These are phyloP conservation scores for Oligia latruncula DNA, from an alignment of 2,888 invertebrate genomes.

Conservation along the genomic window DNA sequence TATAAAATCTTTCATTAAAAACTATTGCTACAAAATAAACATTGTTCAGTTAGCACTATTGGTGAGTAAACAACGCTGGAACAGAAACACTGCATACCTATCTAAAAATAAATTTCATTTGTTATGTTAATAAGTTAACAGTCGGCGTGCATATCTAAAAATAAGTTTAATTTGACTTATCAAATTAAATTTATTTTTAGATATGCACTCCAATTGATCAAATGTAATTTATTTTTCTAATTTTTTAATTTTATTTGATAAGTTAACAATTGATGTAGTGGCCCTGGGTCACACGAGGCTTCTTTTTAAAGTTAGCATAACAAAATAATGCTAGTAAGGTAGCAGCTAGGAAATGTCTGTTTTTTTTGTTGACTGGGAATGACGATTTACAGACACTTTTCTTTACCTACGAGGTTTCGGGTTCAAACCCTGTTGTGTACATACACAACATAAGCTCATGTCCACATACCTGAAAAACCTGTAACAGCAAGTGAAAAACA, in stretches of 20 bases:
- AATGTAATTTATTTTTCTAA: no score
- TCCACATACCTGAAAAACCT: neutral
- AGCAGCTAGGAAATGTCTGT: no score
- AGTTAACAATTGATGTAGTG: neutral
- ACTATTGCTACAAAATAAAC: neutral
- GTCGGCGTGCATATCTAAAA: no score
- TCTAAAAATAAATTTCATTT: neutral
- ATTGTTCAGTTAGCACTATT: neutral
- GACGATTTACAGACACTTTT: neutral
- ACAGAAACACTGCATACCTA: neutral
- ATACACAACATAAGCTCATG: neutral
- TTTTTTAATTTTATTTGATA: neutral
- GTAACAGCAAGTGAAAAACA: neutral
- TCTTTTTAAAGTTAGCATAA: no score
- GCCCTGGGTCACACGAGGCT: no score
- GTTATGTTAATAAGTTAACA: neutral
- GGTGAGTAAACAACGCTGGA: neutral
- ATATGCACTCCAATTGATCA: no score
- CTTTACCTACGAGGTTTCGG: neutral
- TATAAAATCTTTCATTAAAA: slow-evolving; percentile 19
- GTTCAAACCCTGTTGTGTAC: neutral
- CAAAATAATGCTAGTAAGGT: no score
- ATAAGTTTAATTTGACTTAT: no score
- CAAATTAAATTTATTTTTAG: no score
- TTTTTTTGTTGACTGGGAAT: neutral